Evolutionary conservation across 2,797 vertebrate genomes (phyloP), one percentile per base, ranked within the genome.

Genomic region (Erpetoichthys calabaricus): DNA sequence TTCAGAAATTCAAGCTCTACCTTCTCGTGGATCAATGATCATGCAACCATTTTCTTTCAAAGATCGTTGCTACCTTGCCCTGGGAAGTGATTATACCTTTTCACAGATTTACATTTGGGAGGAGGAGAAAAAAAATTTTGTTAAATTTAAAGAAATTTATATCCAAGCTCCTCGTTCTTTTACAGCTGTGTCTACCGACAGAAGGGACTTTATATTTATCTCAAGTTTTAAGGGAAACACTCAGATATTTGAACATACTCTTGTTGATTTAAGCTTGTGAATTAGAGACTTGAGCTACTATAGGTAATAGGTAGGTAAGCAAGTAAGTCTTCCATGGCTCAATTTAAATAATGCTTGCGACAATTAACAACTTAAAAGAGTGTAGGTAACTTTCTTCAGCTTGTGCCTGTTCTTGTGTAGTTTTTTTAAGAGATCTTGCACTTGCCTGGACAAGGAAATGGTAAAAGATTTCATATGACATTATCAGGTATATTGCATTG

Each of bases 151-250:
- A 73, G 94, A 98, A 74, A 88, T 94, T 49, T 98, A 98, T 0
- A 95, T 99, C 67, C 94, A 97, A 67, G 91, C 94, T 0, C 96
- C 96, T 0, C 89, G 96, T 3, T 97, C 93, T 53, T 99, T 99
- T 77, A 98, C 94, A 1, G 86, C 93, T 41, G 93, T 99, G 63
- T 93, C 93, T 69, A 97, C 94, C 0, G 91, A 91, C 68, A 85
- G 92, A 74, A 87, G 91, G 75, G 89, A 98, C 89, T 99, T 99
- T 74, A 79, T 99, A 66, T 98, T 99, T 56, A 87, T 91, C 4
- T 98, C 96, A 9, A 97, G 96, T 80, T 98, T 99, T 79, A 99
- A 98, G 80, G 95, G 94, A 60, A 94, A 86, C 74, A 98, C 94
- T 44, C 92, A 94, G 79, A 97, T 99, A 77, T 94, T 89, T 71